A percentile compares a stretch with the other conserved stretches of the same genome.
Conservation (phyloP, 2,888 invertebrate genomes). For the Shargacucullia verbasci region DNA sequence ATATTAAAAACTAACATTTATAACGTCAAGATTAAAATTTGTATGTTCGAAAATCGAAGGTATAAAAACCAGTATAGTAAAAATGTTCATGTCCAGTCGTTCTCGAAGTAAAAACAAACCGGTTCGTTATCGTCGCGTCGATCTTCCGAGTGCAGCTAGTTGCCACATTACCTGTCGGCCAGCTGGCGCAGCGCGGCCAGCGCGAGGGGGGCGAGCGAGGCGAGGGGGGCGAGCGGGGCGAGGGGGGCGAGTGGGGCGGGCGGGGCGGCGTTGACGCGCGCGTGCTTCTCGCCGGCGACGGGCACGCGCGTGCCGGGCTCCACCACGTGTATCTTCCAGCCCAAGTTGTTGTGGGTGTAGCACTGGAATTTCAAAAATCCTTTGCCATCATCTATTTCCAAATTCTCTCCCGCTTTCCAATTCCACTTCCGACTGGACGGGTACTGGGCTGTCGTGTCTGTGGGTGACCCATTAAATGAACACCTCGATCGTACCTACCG, state of each 20-base stretch:
- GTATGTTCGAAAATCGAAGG: conserved; percentile 22
- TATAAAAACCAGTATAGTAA: conserved; percentile 1
- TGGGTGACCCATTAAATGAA: no score
- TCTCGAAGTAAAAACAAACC: not conserved
- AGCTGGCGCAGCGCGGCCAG: conserved; percentile 7
- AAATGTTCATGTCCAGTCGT: not conserved
- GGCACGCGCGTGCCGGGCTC: conserved; percentile 90
- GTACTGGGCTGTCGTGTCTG: no score
- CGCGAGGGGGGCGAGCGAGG: conserved; percentile 4
- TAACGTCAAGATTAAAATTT: conserved; percentile 4
- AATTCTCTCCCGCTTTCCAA: no score
- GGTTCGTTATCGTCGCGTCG: conserved; percentile 27
- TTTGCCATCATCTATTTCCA: no score
- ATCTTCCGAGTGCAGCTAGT: not conserved
- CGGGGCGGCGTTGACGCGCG: conserved; percentile 61
- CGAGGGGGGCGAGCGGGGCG: not conserved
- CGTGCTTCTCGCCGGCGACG: conserved; percentile 67
- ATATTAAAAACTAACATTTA: no score
- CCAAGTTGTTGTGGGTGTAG: conserved; percentile 96
- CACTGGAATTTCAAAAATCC: conserved; percentile 89
- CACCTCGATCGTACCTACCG: no score
- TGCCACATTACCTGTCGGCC: conserved; percentile 31
- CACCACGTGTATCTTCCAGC: conserved; percentile 97
- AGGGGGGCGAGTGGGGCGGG: conserved; percentile 48
- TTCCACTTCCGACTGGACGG: no score